Conservation (phyloP, 2,888 invertebrate genomes). For the Chalcosyrphus nemorum region DNA sequence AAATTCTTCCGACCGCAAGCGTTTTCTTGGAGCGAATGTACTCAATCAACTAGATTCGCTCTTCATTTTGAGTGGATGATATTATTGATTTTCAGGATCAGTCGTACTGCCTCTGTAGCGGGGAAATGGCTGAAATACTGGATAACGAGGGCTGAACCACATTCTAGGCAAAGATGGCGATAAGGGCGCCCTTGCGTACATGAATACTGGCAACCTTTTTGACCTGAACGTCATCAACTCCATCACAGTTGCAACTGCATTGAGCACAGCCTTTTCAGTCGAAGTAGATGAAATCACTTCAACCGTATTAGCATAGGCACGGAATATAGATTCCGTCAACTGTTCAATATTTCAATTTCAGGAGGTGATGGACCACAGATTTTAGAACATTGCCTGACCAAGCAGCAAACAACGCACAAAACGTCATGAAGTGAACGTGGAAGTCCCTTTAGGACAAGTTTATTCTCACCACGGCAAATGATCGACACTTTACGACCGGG, state of each 20-base stretch:
- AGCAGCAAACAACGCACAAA: constrained; percentile 94
- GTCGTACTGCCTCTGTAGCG: constrained; percentile 97
- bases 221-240: constrained; percentile 95
- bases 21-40: not conserved
- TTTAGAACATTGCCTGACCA: constrained; percentile 95
- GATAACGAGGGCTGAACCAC: constrained; percentile 99
- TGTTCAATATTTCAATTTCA: constrained; percentile 94
- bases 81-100: constrained; percentile 99
- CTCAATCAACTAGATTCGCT: not conserved
- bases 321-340: constrained; percentile 95
- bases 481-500: constrained; percentile 96
- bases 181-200: constrained; percentile 97
- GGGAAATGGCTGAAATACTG: constrained; percentile 94
- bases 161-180: constrained; percentile 98
- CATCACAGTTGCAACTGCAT: constrained; percentile 97
- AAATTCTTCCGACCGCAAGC: constrained; percentile 39
- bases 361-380: constrained; percentile 99
- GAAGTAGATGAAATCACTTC: constrained; percentile 96
- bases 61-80: constrained; percentile 86
- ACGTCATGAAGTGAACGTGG: constrained; percentile 96
- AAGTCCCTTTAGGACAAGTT: constrained; percentile 94
- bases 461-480: constrained; percentile 92
- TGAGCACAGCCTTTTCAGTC: constrained; percentile 94
- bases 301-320: constrained; percentile 97
- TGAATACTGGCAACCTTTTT: constrained; percentile 96